Conservation (phyloP, 2,797 vertebrate species). For the Triplophysa yarkandensis region DNA sequence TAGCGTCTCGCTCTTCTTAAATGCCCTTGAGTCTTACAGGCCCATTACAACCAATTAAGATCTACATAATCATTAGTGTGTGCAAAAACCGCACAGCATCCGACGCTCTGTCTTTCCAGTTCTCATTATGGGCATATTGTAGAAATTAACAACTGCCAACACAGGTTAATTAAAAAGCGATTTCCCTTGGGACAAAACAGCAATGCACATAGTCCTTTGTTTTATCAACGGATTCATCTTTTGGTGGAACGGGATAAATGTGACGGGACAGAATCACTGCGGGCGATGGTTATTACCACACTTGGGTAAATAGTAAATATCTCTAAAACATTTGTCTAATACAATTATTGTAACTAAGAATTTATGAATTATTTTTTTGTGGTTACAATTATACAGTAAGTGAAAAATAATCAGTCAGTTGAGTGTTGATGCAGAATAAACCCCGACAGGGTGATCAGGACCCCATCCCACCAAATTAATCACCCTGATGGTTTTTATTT, state of each 20-base stretch:
- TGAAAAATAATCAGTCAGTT: neutral
- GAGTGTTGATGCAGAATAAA: neutral
- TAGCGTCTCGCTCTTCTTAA: conserved; percentile 32
- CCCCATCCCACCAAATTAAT: neutral
- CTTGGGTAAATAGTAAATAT: conserved; percentile 31
- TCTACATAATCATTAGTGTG: conserved; percentile 48
- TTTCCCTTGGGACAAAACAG: conserved; percentile 58
- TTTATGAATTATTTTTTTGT: neutral
- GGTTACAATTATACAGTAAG: neutral
- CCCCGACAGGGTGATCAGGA: neutral
- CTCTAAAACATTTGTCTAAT: conserved; percentile 13
- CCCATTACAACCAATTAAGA: conserved; percentile 61
- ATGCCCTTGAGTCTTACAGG: conserved; percentile 49
- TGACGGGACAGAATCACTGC: conserved; percentile 11
- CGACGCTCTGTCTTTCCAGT: conserved; percentile 30
- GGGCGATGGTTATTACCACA: conserved; percentile 1
- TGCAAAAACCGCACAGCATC: conserved; percentile 44
- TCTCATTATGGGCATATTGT: conserved; percentile 57
- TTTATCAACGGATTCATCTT: conserved; percentile 36
- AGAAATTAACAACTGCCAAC: conserved; percentile 59
- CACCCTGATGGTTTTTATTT: neutral
- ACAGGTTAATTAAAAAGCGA: conserved; percentile 62
- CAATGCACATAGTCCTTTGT: conserved; percentile 21
- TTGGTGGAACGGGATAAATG: conserved; percentile 20
- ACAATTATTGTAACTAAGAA: neutral